Evolutionary conservation across 1,140 invertebrate genomes (phyloP).

Genomic region (Orius insidiosus): DNA sequence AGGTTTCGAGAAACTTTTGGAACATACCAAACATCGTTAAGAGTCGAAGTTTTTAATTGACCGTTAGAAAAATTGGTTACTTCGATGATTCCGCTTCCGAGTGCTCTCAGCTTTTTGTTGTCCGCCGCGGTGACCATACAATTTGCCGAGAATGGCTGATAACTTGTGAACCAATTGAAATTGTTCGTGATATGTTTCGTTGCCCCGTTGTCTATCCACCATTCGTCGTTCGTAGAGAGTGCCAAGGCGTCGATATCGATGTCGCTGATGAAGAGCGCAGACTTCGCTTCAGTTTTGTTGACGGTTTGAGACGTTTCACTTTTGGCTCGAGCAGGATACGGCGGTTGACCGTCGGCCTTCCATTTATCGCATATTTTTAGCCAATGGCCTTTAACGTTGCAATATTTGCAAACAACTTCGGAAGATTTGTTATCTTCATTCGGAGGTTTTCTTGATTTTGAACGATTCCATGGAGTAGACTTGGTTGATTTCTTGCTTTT

Average conservation of each 20-base stretch:
- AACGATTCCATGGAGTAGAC: too few species aligned
- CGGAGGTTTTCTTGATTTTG: background rate
- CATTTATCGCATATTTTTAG: background rate
- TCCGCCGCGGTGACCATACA: conserved; percentile 19
- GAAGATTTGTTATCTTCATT: background rate
- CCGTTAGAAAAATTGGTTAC: conserved; percentile 15
- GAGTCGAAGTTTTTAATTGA: conserved; percentile 14
- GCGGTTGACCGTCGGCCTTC: background rate
- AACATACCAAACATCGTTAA: conserved; percentile 23
- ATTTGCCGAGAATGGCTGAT: background rate
- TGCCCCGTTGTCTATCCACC: conserved; percentile 24
- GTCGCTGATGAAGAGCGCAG: background rate
- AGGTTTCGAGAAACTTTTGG: conserved; percentile 22
- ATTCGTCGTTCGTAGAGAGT: conserved; percentile 12
- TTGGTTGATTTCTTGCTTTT: too few species aligned
- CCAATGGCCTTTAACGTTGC: background rate
- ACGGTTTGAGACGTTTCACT: background rate
- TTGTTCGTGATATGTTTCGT: conserved; percentile 22
- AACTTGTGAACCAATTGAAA: background rate
- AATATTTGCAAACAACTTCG: background rate
- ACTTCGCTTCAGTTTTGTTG: background rate
- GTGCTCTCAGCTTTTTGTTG: conserved; percentile 18
- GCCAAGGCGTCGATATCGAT: background rate
- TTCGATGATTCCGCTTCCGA: conserved; percentile 20
- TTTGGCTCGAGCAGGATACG: background rate